Evolutionary conservation across 2,888 invertebrate genomes (phyloP), one percentile per base, ranked within the genome.

Genomic region (Cybosia mesomella): DNA sequence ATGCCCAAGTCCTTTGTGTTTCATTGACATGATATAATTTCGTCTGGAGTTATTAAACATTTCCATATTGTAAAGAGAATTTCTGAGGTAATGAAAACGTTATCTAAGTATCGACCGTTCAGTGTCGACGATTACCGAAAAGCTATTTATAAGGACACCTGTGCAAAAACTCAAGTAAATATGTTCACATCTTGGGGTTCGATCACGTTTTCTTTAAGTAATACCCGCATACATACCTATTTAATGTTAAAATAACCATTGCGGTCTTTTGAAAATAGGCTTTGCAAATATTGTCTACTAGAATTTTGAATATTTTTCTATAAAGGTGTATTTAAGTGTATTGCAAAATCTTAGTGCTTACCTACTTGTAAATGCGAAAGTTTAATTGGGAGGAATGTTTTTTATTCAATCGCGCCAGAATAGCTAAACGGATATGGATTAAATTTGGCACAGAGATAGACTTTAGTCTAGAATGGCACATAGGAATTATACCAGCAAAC

Each of bases 1-100:
- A 5, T 13, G 13, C 22, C 7, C 9, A n/a, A 24, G 3, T 2
- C n/a, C 24, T 61, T 43, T 32, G 28, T 43, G 49, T 43, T 49
- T 11, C 10, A n/a, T 13, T 21, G 15, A 36, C 22, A 36, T 15
- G 34, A 54, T 10, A 32, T 62, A 21, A 22, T 53, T 18, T 10
- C 10, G 2, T 63, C 1, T 18, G 18, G 9, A 18, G 24, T 22
- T 36, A 63, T 54, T 2, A 22, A 55, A 18, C 18, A 64, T 36
- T 55, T 18, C 34, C 18, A 21, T 36, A 43, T 61, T 7, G 15
- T 24, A 61, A 18, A 54, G 15, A 9, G 9, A 34, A 64, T 39
- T 39, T 39, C 39, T 32, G 32, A 13, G 57, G 28, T n/a, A 64
- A 43, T 57, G 24, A 57, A 43, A 58, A 58, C 8, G 24, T 64